These are phyloP conservation scores for Lycaon pictus DNA, from an alignment of 2,113 vertebrate genomes.

Conservation along the genomic window DNA sequence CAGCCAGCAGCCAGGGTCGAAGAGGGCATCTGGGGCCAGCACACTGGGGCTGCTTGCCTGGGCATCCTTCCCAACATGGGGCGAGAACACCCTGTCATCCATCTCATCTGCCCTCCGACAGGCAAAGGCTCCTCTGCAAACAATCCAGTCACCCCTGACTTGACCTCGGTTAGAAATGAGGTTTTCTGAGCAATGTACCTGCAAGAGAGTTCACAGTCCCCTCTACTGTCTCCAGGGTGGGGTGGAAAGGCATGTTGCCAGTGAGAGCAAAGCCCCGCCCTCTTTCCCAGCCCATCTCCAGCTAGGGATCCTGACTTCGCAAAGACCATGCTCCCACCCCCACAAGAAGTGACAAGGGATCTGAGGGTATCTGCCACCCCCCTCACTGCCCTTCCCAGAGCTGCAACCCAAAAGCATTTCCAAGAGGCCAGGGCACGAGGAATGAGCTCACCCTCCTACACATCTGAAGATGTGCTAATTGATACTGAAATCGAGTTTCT, in stretches of 20 bases:
- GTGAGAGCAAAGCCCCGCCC: neutral
- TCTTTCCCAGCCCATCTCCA: neutral
- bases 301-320: neutral
- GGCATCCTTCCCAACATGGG: neutral
- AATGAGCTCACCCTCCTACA: neutral
- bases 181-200: neutral
- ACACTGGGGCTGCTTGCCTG: neutral
- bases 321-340: neutral
- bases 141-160: neutral
- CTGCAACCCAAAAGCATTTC: neutral
- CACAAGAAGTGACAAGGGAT: too few species aligned
- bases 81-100: fast-evolving
- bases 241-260: neutral
- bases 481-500: neutral
- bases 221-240: fast-evolving
- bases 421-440: neutral
- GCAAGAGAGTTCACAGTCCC: fast-evolving
- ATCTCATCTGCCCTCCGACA: neutral
- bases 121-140: fast-evolving
- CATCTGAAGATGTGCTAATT: neutral
- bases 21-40: neutral
- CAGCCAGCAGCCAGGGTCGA: neutral
- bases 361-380: neutral
- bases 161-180: neutral
- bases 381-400: neutral